Evolutionary conservation across 2,888 invertebrate genomes (phyloP), one percentile per base, ranked within the genome.

Genomic region (Megaustenia siamemsis): DNA sequence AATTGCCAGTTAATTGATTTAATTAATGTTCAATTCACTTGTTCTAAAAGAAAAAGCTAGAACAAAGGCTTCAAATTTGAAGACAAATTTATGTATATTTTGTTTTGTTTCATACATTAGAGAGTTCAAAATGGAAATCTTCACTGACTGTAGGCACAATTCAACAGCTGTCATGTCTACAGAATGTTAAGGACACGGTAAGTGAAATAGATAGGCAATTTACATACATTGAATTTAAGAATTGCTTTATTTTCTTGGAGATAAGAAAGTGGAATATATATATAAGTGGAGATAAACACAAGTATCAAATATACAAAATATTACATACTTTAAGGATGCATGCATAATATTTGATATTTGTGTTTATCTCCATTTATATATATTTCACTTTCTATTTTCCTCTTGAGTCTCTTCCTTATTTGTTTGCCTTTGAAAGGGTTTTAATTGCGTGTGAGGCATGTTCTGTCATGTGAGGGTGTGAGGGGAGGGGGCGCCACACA

Each of bases 121-220:
- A 90, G 40, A 90, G 90, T 84, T 86, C 88, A 32, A 87, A 87
- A 35, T 92, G 92, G 92, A 86, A 86, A 69, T 87, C 89, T 32
- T 89, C 89, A 40, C 86, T 92, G 28, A 87, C 88, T 32, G 38
- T 87, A 12, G 89, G 90, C 10, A 88, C 84, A n/a, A 60, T 90
- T 3, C 80, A 84, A 49, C 49, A 86, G 3, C 86, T 89, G 87
- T 78, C 85, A n/a, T 88, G 86, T 86, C 80, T 89, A n/a, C 79
- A 88, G 77, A 53, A 12, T 53, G 82, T 88, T n/a, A 82, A 87
- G 2, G 35, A 86, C 43, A 82, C 90, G 88, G 90, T 90, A 84
- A 35, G 82, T n/a, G 8, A 49, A 3, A 35, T n/a, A 24, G 10
- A 21, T 68, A 35, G 24, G 21, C 78, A 40, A n/a, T n/a, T n/a